Evolutionary conservation across 2,113 vertebrate genomes (phyloP).

Genomic region (Channa argus): DNA sequence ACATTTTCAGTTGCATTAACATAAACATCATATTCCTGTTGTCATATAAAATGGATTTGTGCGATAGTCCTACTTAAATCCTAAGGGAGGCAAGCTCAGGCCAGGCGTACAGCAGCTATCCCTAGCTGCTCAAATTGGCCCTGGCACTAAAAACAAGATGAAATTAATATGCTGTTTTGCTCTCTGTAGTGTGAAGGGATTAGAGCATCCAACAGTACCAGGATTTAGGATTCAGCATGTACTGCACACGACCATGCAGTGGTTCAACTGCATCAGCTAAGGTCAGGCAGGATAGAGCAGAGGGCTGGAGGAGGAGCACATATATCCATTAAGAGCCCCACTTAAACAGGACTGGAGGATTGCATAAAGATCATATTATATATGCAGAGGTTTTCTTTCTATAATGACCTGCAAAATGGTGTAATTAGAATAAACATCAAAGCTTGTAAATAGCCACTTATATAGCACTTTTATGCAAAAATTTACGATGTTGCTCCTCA

Average conservation of each 20-base stretch:
- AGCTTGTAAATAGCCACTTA: conserved; percentile 1
- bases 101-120: conserved; percentile 42
- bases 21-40: conserved; percentile 48
- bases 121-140: conserved; percentile 64
- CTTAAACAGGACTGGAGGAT: conserved; percentile 51
- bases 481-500: no score
- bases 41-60: conserved; percentile 69
- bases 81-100: conserved; percentile 51
- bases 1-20: conserved; percentile 34
- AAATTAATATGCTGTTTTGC: conserved; percentile 71
- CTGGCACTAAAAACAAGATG: conserved; percentile 58
- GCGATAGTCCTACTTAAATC: conserved; percentile 59
- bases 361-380: conserved; percentile 50
- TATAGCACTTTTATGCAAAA: no score
- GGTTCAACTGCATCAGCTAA: conserved; percentile 27
- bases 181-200: conserved; percentile 57
- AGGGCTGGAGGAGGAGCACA: conserved; percentile 31
- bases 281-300: conserved; percentile 7
- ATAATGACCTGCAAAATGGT: conserved; percentile 59
- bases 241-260: conserved; percentile 36
- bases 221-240: conserved; percentile 59
- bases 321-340: conserved; percentile 36
- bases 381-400: conserved; percentile 23
- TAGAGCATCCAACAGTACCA: conserved; percentile 56
- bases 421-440: conserved; percentile 62